These are phyloP conservation scores for Otolemur crassicaudatus DNA, from an alignment of 2,797 vertebrate genomes.

Conservation along the genomic window DNA sequence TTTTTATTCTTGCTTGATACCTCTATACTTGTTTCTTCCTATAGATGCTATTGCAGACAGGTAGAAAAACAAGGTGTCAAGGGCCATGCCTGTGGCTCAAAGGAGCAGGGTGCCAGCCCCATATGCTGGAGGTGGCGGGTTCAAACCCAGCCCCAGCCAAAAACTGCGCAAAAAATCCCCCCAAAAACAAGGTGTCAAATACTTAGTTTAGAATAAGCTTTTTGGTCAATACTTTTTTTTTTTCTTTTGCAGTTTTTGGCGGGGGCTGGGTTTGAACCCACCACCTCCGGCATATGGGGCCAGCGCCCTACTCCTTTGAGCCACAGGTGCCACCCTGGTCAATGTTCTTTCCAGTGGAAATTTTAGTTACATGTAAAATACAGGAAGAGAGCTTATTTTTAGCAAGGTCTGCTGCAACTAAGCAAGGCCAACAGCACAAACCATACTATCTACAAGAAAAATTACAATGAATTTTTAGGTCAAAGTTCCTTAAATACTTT, in stretches of 20 bases:
- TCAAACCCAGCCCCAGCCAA: too few species aligned
- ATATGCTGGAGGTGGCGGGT: too few species aligned
- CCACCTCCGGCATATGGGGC: too few species aligned
- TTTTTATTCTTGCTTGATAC: slow-evolving; percentile 19
- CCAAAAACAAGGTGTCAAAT: background rate
- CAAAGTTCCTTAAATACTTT: background rate
- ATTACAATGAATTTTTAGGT: background rate
- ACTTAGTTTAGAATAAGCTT: background rate
- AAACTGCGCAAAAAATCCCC: too few species aligned
- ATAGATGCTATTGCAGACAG: background rate
- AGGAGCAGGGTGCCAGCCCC: too few species aligned
- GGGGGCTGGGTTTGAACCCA: too few species aligned
- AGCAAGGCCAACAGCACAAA: background rate
- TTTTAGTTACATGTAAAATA: background rate
- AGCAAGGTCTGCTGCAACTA: background rate
- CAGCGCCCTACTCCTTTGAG: too few species aligned
- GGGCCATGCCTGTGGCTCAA: too few species aligned
- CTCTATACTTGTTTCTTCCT: slow-evolving; percentile 12
- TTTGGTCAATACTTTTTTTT: background rate
- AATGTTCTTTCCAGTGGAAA: background rate
- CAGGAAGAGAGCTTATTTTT: background rate
- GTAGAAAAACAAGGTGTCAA: background rate
- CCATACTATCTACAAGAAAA: background rate
- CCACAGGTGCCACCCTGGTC: background rate
- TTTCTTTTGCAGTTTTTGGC: too few species aligned